Conservation (phyloP, 2,113 vertebrate genomes). For the Chitala chitala region DNA sequence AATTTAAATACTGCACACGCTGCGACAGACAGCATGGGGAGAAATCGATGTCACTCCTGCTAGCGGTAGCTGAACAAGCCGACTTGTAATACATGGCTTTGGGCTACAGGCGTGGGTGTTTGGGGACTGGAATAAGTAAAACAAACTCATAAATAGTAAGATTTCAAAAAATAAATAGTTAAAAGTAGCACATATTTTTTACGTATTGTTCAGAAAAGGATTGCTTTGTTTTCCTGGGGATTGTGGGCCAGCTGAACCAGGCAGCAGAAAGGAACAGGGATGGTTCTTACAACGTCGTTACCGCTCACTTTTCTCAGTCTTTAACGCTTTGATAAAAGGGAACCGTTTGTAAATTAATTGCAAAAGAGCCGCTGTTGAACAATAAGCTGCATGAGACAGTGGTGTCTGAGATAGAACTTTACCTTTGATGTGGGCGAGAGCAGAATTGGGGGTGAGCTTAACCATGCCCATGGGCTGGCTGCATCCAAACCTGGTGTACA, state of each 20-base stretch:
- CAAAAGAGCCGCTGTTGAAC: not conserved
- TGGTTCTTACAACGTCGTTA: no score
- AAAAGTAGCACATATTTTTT: constrained; percentile 2
- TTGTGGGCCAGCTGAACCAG: not conserved
- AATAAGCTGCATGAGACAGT: not conserved
- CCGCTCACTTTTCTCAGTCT: not conserved
- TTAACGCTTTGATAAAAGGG: constrained; percentile 23
- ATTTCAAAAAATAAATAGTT: constrained; percentile 4
- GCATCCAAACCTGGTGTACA: not conserved
- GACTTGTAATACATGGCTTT: not conserved
- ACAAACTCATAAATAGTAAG: not conserved
- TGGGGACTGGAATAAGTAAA: not conserved
- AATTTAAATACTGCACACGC: constrained; percentile 11
- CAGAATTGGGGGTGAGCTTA: not conserved
- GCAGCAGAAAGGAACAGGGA: not conserved
- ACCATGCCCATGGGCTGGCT: not conserved
- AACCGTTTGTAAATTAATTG: constrained; percentile 11
- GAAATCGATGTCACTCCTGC: not conserved
- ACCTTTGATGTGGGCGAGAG: not conserved
- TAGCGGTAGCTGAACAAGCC: not conserved
- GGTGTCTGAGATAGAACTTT: not conserved
- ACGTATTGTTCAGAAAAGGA: not conserved
- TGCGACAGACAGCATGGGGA: not conserved
- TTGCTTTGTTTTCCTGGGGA: not conserved
- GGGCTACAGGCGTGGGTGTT: not conserved